These are phyloP conservation scores for Acromyrmex echinatior DNA, from an alignment of 1,140 invertebrate species.

Conservation along the genomic window DNA sequence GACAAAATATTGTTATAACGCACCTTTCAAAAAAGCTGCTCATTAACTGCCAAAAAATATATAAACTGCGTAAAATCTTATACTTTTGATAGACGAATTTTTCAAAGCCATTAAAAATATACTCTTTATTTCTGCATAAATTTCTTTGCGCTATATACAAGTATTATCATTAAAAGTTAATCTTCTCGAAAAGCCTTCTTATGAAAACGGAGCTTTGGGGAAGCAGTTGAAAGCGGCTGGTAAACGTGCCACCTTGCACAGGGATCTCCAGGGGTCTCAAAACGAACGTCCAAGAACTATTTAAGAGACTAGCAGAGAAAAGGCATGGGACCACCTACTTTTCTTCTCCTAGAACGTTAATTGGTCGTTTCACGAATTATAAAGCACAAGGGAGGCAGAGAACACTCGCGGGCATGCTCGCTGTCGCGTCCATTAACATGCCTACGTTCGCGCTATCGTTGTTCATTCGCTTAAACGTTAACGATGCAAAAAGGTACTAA, in stretches of 20 bases:
- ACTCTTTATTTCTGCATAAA: neutral
- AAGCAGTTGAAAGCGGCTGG: neutral
- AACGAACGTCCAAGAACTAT: neutral
- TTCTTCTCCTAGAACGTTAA: conserved; percentile 77
- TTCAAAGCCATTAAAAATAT: neutral
- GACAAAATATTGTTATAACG: neutral
- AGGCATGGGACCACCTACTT: conserved; percentile 59
- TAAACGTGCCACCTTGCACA: conserved; percentile 24
- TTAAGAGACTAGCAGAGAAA: conserved; percentile 8
- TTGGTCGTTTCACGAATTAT: conserved; percentile 79
- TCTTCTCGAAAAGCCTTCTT: neutral
- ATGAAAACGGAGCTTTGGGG: neutral
- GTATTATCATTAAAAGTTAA: conserved; percentile 32
- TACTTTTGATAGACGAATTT: neutral
- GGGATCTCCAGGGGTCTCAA: neutral
- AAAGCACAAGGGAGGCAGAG: conserved; percentile 41
- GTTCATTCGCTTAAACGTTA: conserved; percentile 64
- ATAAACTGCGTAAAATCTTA: neutral
- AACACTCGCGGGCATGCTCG: conserved; percentile 31
- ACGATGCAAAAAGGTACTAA: conserved; percentile 73
- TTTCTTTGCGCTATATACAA: neutral
- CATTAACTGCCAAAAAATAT: neutral
- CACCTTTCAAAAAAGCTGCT: neutral
- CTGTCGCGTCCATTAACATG: conserved; percentile 77
- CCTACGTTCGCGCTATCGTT: conserved; percentile 64